Evolutionary conservation across 2,888 invertebrate species (phyloP).

Genomic region (Polylopha cassiicola): DNA sequence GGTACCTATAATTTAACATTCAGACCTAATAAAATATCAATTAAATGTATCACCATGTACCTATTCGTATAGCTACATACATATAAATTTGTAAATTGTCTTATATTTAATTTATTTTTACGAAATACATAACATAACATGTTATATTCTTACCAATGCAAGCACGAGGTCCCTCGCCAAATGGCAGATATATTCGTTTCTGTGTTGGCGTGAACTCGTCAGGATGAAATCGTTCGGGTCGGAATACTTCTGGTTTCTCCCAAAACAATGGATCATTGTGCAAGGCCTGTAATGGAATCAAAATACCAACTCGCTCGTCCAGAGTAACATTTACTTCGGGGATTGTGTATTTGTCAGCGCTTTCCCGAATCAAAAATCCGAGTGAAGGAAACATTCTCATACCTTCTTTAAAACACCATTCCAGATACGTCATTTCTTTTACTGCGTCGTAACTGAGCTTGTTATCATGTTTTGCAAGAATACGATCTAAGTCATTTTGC

Average conservation of each 20-base stretch:
- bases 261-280: conserved; percentile 26
- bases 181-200: conserved; percentile 43
- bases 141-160: conserved; percentile 45
- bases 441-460: conserved; percentile 50
- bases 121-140: background rate
- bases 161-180: conserved; percentile 50
- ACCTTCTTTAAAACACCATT: conserved; percentile 49
- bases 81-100: too few relatives aligned
- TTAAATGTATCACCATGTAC: too few relatives aligned
- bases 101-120: too few relatives aligned
- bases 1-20: too few relatives aligned
- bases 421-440: conserved; percentile 53
- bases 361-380: conserved; percentile 37
- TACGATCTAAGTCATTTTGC: conserved; percentile 46
- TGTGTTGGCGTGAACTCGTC: conserved; percentile 24
- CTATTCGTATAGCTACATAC: too few relatives aligned
- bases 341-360: conserved; percentile 35
- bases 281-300: conserved; percentile 18
- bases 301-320: conserved; percentile 19
- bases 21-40: too few relatives aligned
- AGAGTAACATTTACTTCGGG: conserved; percentile 37
- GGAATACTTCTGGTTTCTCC: conserved; percentile 24
- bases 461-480: conserved; percentile 37
- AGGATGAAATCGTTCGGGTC: conserved; percentile 24
- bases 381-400: conserved; percentile 50